Evolutionary conservation across 1,140 invertebrate genomes (phyloP).

Genomic region (Sminthurides bifidus): DNA sequence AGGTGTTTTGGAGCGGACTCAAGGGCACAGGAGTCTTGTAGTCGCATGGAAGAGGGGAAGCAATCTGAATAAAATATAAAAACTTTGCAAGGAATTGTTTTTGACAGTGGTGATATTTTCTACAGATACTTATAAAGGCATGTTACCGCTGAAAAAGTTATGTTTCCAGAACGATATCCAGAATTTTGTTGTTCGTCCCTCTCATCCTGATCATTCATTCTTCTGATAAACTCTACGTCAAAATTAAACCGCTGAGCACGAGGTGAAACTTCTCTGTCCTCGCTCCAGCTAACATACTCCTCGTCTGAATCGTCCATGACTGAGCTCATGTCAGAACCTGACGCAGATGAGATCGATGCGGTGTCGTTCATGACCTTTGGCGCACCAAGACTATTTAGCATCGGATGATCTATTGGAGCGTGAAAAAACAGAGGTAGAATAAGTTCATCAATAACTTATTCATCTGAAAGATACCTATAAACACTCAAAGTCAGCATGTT

Average conservation of each 20-base stretch:
- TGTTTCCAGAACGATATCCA: background rate
- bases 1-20: background rate
- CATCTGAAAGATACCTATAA: background rate
- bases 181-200: too few relatives aligned
- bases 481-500: background rate
- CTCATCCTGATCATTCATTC: background rate
- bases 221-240: background rate
- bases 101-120: too few relatives aligned
- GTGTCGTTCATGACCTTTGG: background rate
- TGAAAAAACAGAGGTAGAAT: background rate
- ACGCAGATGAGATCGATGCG: background rate
- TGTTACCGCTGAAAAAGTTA: too few relatives aligned
- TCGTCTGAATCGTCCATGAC: background rate
- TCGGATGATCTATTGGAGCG: background rate
- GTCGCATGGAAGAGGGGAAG: background rate
- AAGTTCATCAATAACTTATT: background rate
- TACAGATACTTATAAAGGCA: too few relatives aligned
- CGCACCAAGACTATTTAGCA: background rate
- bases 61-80: background rate
- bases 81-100: too few relatives aligned
- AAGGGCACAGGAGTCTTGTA: background rate
- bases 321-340: too few relatives aligned
- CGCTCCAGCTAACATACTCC: background rate
- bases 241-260: background rate
- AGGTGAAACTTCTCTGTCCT: background rate